These are phyloP conservation scores for Podocnemis expansa DNA, from an alignment of 2,113 vertebrate species.

Conservation along the genomic window DNA sequence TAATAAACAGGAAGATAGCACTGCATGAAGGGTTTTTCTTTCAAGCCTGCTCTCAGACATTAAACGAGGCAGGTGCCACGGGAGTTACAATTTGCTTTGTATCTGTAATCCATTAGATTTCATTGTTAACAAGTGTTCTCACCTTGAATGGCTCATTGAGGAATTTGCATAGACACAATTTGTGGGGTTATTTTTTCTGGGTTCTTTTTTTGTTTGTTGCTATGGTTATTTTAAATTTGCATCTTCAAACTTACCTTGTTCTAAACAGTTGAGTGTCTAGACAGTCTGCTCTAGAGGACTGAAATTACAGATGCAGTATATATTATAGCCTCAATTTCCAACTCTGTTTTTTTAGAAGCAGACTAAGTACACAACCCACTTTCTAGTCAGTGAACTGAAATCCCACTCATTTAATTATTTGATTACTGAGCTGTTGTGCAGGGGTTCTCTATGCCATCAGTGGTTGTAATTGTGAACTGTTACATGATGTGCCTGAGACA, in stretches of 20 bases:
- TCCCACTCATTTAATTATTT: slow-evolving; percentile 71
- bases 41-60: fast-evolving
- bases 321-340: slow-evolving; percentile 49
- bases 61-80: not conserved
- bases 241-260: slow-evolving; percentile 53
- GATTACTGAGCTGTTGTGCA: slow-evolving; percentile 64
- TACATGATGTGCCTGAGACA: slow-evolving; percentile 47
- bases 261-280: slow-evolving; percentile 64
- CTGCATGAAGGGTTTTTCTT: not conserved
- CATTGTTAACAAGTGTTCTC: not conserved
- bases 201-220: slow-evolving; percentile 56
- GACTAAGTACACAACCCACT: slow-evolving; percentile 57
- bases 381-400: slow-evolving; percentile 65
- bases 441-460: slow-evolving; percentile 44
- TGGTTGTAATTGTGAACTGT: slow-evolving; percentile 56
- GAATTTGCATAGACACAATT: slow-evolving; percentile 24
- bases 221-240: slow-evolving; percentile 63
- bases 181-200: slow-evolving; percentile 41
- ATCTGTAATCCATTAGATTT: slow-evolving; percentile 6
- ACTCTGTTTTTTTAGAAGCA: slow-evolving; percentile 36
- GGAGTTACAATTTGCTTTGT: not conserved
- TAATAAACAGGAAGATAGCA: fast-evolving
- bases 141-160: slow-evolving; percentile 13
- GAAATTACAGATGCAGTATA: slow-evolving; percentile 25
- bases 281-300: slow-evolving; percentile 35